phyloP scores from a whole-genome alignment of 2,888 invertebrate species.

The Rotaria sp. region DNA sequence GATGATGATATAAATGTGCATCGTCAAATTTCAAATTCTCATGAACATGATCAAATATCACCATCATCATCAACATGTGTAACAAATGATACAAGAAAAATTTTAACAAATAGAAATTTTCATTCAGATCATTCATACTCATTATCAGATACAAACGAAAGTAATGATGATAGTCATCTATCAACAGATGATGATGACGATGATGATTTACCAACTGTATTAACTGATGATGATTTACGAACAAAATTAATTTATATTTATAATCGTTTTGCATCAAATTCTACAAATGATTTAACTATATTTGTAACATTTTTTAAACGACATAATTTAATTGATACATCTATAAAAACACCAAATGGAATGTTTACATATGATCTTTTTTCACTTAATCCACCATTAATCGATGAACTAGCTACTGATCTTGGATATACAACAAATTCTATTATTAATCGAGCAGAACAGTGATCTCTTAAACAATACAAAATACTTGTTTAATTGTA shows the following conservation, averaged over 20 bases:
- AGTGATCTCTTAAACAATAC: neutral
- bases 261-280: neutral
- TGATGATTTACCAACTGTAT: neutral
- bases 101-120: neutral
- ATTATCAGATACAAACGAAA: neutral
- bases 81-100: neutral
- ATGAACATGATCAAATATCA: neutral
- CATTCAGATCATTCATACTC: slow-evolving; percentile 5
- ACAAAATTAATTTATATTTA: slow-evolving; percentile 10
- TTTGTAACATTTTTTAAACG: neutral
- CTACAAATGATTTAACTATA: neutral
- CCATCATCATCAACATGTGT: neutral
- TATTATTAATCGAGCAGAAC: neutral
- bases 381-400: neutral
- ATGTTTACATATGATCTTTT: slow-evolving; percentile 8
- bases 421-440: neutral
- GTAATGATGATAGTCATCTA: neutral
- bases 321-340: neutral
- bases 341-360: neutral
- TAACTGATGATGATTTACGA: neutral
- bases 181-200: neutral
- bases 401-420: neutral
- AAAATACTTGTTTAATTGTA: neutral
- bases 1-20: neutral
- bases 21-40: neutral